phyloP scores from a whole-genome alignment of 1,140 invertebrate species.

The Saccostrea echinata region DNA sequence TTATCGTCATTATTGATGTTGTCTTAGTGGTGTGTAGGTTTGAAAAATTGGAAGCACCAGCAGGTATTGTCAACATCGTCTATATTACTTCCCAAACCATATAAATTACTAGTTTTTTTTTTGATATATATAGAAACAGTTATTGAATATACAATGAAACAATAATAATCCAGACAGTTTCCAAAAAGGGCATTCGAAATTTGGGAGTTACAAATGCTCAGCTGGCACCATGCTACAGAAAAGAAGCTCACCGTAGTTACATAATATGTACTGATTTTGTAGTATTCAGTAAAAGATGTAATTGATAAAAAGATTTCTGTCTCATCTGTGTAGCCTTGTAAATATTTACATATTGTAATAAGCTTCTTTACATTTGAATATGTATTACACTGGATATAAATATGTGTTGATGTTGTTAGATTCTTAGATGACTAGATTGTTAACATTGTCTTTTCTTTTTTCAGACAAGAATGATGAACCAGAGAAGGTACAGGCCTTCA shows the following conservation, averaged over 20 bases:
- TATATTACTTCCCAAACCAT: too few species aligned
- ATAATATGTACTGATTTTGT: not conserved
- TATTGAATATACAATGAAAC: too few species aligned
- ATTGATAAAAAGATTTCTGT: not conserved
- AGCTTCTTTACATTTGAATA: not conserved
- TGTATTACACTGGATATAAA: not conserved
- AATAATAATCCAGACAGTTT: too few species aligned
- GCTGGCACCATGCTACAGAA: not conserved
- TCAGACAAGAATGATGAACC: constrained; percentile 93
- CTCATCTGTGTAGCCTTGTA: not conserved
- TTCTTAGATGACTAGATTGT: not conserved
- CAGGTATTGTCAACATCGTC: too few species aligned
- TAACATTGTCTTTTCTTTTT: constrained; percentile 40
- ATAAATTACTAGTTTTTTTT: too few species aligned
- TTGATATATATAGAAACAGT: too few species aligned
- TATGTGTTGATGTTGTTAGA: not conserved
- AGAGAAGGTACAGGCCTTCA: constrained; percentile 76
- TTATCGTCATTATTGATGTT: too few species aligned
- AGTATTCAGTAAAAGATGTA: not conserved
- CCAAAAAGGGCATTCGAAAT: not conserved
- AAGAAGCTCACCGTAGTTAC: not conserved
- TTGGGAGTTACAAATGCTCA: not conserved
- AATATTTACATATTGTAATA: not conserved
- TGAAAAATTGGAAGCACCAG: too few species aligned
- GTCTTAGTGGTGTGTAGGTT: not conserved